Evolutionary conservation across 2,113 vertebrate species (phyloP).

Genomic region (Centropus bengalensis): DNA sequence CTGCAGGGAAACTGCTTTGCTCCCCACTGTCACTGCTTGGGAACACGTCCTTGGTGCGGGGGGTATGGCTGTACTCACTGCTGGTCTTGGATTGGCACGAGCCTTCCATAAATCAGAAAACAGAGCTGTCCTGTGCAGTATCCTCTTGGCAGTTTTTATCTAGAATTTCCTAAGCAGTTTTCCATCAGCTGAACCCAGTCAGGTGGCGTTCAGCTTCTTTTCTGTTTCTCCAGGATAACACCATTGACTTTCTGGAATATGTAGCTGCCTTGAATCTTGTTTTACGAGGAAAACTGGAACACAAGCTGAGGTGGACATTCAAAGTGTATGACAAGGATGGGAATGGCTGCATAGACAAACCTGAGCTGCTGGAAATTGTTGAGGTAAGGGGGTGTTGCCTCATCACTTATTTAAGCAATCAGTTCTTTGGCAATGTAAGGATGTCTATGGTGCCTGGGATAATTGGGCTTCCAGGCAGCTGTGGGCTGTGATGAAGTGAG

Average conservation of each 20-base stretch:
- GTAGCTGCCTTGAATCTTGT: slow-evolving; percentile 94
- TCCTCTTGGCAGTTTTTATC: rapidly evolving
- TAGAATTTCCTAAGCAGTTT: not conserved
- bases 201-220: not conserved
- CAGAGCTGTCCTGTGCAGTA: rapidly evolving
- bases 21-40: not conserved
- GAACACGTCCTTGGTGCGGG: not conserved
- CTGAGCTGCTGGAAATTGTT: slow-evolving; percentile 93
- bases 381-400: slow-evolving; percentile 80
- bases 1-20: not conserved
- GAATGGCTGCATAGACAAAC: slow-evolving; percentile 93
- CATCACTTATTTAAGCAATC: not conserved
- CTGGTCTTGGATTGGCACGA: not conserved
- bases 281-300: slow-evolving; percentile 91
- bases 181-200: rapidly evolving
- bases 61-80: not conserved
- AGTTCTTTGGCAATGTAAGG: not conserved
- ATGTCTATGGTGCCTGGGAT: not conserved
- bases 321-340: slow-evolving; percentile 96
- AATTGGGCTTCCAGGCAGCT: not conserved
- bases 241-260: slow-evolving; percentile 96
- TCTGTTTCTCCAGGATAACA: slow-evolving; percentile 85
- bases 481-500: not conserved
- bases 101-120: rapidly evolving
- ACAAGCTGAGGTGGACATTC: slow-evolving; percentile 96